These are phyloP conservation scores for Tangara arthus DNA, from an alignment of 2,797 vertebrate species.

Conservation along the genomic window DNA sequence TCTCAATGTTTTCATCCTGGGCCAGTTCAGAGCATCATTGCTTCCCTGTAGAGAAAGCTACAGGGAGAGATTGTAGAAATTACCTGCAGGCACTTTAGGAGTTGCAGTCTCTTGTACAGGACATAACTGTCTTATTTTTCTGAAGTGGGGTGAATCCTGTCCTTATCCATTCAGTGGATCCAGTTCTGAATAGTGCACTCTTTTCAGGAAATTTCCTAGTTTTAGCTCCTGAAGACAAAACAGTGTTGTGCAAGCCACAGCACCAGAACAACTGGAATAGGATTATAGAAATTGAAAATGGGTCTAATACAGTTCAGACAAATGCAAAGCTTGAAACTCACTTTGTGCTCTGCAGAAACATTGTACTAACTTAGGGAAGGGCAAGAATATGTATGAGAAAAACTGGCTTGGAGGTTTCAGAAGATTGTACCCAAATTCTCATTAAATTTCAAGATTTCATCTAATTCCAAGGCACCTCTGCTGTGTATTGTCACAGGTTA, in stretches of 20 bases:
- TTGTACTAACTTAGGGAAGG: background rate
- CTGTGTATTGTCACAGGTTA: background rate
- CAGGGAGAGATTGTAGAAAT: background rate
- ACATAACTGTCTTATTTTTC: background rate
- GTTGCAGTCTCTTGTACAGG: background rate
- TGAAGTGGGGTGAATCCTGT: background rate
- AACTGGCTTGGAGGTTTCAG: background rate
- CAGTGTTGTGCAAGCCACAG: background rate
- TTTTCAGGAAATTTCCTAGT: background rate
- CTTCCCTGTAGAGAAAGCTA: background rate
- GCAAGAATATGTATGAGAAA: background rate
- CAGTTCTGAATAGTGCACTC: background rate
- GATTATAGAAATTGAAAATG: background rate
- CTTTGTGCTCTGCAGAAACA: background rate
- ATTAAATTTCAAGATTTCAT: background rate
- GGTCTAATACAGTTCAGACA: rapidly evolving
- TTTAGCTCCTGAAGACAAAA: background rate
- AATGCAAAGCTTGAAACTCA: background rate
- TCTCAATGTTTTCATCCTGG: background rate
- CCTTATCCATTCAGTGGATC: background rate
- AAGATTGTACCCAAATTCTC: background rate
- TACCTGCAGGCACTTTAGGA: background rate
- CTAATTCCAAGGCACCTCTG: background rate
- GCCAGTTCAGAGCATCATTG: background rate
- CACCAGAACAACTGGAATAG: background rate